phyloP scores from a whole-genome alignment of 2,113 vertebrate genomes.

The Hippopotamus amphibius region DNA sequence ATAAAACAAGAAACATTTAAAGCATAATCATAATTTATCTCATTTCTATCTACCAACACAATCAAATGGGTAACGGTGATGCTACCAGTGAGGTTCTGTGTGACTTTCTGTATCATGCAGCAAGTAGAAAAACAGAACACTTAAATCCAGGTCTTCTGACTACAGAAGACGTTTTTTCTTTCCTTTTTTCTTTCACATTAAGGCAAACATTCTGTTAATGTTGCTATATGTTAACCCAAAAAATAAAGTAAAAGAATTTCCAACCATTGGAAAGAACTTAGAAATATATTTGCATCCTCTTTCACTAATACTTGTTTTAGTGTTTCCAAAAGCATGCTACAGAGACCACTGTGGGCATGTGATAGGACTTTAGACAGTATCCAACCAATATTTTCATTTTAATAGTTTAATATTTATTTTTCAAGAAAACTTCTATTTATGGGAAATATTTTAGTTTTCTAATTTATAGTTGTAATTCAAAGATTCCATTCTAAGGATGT shows the following conservation, averaged over 20 bases:
- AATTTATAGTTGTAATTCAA: neutral
- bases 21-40: neutral
- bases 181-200: neutral
- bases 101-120: neutral
- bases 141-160: neutral
- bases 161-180: neutral
- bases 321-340: neutral
- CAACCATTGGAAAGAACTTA: neutral
- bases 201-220: neutral
- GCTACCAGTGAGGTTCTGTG: neutral
- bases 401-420: constrained; percentile 18
- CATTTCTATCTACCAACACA: neutral
- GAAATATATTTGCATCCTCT: neutral
- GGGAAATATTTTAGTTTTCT: neutral
- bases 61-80: neutral
- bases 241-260: constrained; percentile 8
- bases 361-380: neutral
- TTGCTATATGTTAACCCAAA: neutral
- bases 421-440: neutral
- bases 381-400: neutral
- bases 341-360: neutral
- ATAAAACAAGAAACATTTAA: neutral
- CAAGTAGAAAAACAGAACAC: neutral
- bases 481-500: neutral
- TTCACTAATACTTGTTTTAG: neutral